A percentile compares a stretch with the other conserved stretches of the same genome.
These are phyloP conservation scores for Synanthedon andrenaeformis DNA, from an alignment of 2,888 invertebrate genomes.

Conservation along the genomic window DNA sequence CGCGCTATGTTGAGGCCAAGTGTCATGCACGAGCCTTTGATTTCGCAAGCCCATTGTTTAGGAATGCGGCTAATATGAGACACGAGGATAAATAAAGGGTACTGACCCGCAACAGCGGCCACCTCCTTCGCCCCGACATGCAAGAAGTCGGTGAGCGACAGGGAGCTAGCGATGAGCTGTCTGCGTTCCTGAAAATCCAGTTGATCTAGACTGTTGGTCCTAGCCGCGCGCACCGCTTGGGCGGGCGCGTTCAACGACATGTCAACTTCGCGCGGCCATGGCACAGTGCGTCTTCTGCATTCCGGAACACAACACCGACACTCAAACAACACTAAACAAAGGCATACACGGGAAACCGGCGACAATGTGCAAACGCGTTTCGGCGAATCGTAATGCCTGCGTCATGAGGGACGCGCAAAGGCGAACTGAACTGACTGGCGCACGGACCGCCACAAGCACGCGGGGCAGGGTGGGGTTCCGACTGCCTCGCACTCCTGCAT, in stretches of 20 bases:
- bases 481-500: conserved; percentile 47
- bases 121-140: conserved; percentile 76
- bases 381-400: conserved; percentile 38
- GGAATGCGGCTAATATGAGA: conserved; percentile 35
- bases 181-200: conserved; percentile 93
- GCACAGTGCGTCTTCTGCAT: conserved; percentile 41
- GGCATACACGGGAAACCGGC: conserved; percentile 44
- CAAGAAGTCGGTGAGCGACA: conserved; percentile 87
- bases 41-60: conserved; percentile 55
- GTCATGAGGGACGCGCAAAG: conserved; percentile 63
- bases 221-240: conserved; percentile 64
- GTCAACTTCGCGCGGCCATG: conserved; percentile 64
- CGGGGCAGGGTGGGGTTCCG: conserved; percentile 57
- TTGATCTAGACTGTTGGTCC: conserved; percentile 89
- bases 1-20: conserved; percentile 12
- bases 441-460: conserved; percentile 29
- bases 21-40: conserved; percentile 32
- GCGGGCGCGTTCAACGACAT: conserved; percentile 67
- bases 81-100: conserved; percentile 25
- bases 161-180: conserved; percentile 87
- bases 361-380: conserved; percentile 26
- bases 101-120: conserved; percentile 61
- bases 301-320: background rate
- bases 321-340: conserved; percentile 45
- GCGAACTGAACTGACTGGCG: conserved; percentile 42